Evolutionary conservation across 1,140 invertebrate genomes (phyloP), one percentile per base, ranked within the genome.

Genomic region (Lysiphlebus fabarum): DNA sequence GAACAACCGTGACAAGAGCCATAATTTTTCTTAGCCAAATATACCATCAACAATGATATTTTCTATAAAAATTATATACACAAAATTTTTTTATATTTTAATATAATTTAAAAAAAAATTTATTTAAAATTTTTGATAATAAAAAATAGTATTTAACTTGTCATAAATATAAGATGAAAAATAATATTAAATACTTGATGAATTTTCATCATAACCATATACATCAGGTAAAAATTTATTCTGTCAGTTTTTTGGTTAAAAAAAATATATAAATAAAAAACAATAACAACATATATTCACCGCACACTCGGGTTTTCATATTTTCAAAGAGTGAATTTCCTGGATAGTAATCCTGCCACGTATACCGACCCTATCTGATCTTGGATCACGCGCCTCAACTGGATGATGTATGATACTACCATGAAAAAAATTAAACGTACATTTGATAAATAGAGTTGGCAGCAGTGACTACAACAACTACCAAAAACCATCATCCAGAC

Each of bases 1-100:
- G 84, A 85, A 85, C 84, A 84, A 80, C 81, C 84, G 83, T 85
- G 84, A 85, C 84, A 85, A 85, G 84, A 82, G 83, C 83, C 81
- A 85, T 85, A 85, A 85, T 85, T 85, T 82, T 81, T 84, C 77
- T 75, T 73, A 67, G 72, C 72, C 71, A 70, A 43, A 36, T 66
- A 36, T 66, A 63, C 68, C 64, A 62, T 62, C 57, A 65, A 65
- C 61, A 67, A 4, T 26, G 17, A 1, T 26, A 26, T 26, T 26
- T 26, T 26, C 17, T 26, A 26, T 26, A 26, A 26, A n/a, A 7
- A 11, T 11, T 49, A n/a, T 37, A 34, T 34, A 34, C 49, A 61
- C 65, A 63, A n/a, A n/a, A 67, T 60, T 66, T 58, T 68, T 70
- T 67, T 69, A 64, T 65, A 9, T 44, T 48, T n/a, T n/a, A n/a